Base-by-base conservation (phyloP, 2,797 vertebrate species). In the Pangasius djambal region DNA sequence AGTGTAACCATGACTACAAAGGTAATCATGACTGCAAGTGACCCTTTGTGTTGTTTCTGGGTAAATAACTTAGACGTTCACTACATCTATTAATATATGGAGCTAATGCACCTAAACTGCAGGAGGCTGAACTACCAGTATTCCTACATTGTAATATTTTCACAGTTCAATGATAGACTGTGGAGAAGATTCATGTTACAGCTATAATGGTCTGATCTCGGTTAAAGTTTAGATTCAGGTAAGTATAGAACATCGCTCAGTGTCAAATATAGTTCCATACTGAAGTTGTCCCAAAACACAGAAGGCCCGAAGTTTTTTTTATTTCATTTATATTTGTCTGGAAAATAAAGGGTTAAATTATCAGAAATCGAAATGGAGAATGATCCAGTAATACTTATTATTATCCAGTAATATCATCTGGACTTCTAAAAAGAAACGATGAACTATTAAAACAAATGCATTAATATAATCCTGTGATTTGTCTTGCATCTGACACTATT, bases 1-100 rank as follows among this genome's bases (percentile, higher is more conserved):
- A 37, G 59, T 12, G 70, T 52, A 12, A 67, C 87, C 48, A 31
- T 85, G 82, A 40, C 87, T 85, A 77, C 82, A 55, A 44, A 31
- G 52, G 12, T 55, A 31, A 15, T 86, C 72, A 79, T 48, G 83
- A 78, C 16, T 81, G 4, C 84, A 72, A 70, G 84, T 88, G 34
- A 40, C 63, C 50, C 75, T 87, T 67, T 65, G n/a, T 63, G 13
- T 22, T 87, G 44, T 81, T 48, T 57, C 78, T 83, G 78, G 34
- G 5, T 40, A 70, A 83, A 83, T 88, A 82, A 81, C 20, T 78
- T 18, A 0, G 10, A 50, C 6, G 3, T 67, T 88, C 18, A 48
- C 9, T 40, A 67, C 3, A 31, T 85, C n/a, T 69, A 3, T n/a
- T 25, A 67, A 48, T 67, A 48, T 67, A 9, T 31, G 61, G 57